A percentile compares a stretch with the other conserved stretches of the same genome.
phyloP scores from a whole-genome alignment of 1,140 invertebrate species.

The Musca vetustissima region DNA sequence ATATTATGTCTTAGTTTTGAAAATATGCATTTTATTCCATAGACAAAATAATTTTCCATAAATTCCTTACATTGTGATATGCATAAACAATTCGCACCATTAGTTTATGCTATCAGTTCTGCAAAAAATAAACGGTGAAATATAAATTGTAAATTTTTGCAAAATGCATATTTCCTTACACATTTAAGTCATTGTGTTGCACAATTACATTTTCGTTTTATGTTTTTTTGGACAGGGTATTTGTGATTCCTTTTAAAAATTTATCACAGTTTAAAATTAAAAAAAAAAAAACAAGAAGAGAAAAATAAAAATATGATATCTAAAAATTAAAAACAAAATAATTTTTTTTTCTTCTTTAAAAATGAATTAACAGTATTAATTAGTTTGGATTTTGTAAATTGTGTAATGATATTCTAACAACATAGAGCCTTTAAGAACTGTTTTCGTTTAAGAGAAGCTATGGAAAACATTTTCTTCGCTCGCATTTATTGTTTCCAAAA shows the following conservation, averaged over 20 bases:
- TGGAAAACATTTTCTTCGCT: conserved; percentile 14
- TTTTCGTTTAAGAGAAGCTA: neutral
- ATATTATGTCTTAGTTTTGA: conserved; percentile 7
- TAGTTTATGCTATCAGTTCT: neutral
- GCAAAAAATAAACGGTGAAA: too few relatives aligned
- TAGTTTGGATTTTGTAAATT: neutral
- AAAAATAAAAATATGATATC: neutral
- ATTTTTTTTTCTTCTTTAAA: neutral
- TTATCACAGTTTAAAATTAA: conserved; percentile 23
- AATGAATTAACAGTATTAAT: neutral
- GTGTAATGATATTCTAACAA: conserved; percentile 1
- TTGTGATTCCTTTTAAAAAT: conserved; percentile 4
- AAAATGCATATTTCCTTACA: conserved; percentile 17
- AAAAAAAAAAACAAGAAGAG: neutral
- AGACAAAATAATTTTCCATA: neutral
- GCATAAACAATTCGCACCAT: conserved; percentile 8
- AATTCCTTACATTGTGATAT: neutral
- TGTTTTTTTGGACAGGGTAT: neutral
- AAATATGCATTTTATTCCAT: conserved; percentile 17
- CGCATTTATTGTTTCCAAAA: neutral
- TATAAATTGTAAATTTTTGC: neutral
- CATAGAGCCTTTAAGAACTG: neutral
- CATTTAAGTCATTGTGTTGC: neutral
- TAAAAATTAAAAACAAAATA: neutral
- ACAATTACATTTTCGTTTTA: neutral